Evolutionary conservation across 2,113 vertebrate genomes (phyloP), one percentile per base, ranked within the genome.

Genomic region (Girardinichthys multiradiatus): DNA sequence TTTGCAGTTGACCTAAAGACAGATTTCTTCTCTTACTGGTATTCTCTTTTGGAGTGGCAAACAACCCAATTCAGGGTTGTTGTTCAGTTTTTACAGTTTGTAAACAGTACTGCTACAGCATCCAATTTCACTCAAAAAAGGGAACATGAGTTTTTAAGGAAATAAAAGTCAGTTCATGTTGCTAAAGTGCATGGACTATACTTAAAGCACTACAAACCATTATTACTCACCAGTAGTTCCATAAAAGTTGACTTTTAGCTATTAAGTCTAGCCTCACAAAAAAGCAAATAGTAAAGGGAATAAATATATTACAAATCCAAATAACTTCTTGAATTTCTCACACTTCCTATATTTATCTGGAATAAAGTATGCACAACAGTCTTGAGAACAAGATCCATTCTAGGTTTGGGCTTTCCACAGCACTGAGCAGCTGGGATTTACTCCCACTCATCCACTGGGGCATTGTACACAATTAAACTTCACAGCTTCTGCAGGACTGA

Each of bases 391-490:
- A 24, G 19, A 72, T 27, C 48, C 35, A 57, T 19, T 37, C 26
- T 64, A 31, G 70, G 39, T 51, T 72, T 33, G 61, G 61, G 31
- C 26, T 64, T 64, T 72, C 31, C 4, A 15, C 70, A 64, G 21
- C 63, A 19, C 19, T 72, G 31, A 57, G 14, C 70, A 39, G 35
- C 48, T 64, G 61, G 61, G 70, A 72, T 72, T 72, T 72, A 61
- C 48, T 72, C 61, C 31, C 19, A 29, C 63, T 64, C 4, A 0
- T 28, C 61, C 61, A 29, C 70, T 28, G 27, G 61, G 48, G 48
- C 70, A 39, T 72, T 72, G 63, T 64, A 72, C 48, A 61, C 61
- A 24, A 64, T 72, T 72, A 72, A 72, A 62, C 61, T 57, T 29
- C 70, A 64, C 61, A 39, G 70, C 61, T 72, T 72, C 31, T 4